Percentiles rank a stretch among this genome's conserved stretches.
phyloP scores from a whole-genome alignment of 2,888 invertebrate species.

The Heliconius ismenius region DNA sequence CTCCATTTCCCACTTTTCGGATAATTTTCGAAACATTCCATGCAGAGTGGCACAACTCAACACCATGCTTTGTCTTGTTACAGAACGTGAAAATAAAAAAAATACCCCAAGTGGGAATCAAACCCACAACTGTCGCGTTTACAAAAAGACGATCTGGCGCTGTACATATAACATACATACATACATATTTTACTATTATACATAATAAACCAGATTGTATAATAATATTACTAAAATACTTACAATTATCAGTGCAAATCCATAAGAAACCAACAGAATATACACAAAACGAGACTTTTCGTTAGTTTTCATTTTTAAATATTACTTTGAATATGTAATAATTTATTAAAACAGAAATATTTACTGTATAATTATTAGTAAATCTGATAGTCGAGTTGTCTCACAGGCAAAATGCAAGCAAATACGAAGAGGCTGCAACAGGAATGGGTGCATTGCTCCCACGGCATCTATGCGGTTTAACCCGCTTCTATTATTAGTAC shows the following conservation, averaged over 20 bases:
- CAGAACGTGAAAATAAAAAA: too few species aligned
- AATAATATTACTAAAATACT: neutral
- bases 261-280: neutral
- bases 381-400: constrained; percentile 22
- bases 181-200: too few species aligned
- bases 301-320: neutral
- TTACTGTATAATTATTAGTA: neutral
- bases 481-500: constrained; percentile 49
- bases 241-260: neutral
- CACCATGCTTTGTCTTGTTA: too few species aligned
- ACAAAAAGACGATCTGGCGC: too few species aligned
- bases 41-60: too few species aligned
- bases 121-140: too few species aligned
- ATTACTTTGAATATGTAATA: neutral
- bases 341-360: neutral
- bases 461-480: constrained; percentile 50
- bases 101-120: too few species aligned
- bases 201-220: neutral
- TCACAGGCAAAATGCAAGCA: constrained; percentile 35
- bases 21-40: too few species aligned
- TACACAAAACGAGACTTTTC: neutral
- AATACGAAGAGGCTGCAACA: constrained; percentile 55
- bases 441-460: constrained; percentile 68
- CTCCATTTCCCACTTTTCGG: too few species aligned
- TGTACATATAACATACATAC: too few species aligned